Percentiles rank a stretch among this genome's conserved stretches.
phyloP scores from a whole-genome alignment of 2,888 invertebrate species.

The Ornithoptera priamus region DNA sequence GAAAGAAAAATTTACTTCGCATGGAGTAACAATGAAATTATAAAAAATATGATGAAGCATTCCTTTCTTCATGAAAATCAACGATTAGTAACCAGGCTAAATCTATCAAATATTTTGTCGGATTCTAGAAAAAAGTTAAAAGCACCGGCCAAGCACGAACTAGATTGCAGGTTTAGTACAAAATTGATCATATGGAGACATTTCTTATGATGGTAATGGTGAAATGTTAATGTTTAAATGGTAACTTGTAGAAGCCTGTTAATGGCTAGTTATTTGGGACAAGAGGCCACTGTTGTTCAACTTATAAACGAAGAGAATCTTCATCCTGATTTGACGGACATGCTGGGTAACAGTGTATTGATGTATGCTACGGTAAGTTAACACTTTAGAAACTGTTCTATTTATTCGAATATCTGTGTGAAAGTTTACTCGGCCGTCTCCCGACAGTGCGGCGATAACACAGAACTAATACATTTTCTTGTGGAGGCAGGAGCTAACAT shows the following conservation, averaged over 20 bases:
- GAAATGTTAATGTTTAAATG: neutral
- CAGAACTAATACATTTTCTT: conserved; percentile 60
- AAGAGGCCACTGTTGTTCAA: conserved; percentile 50
- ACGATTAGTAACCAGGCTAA: conserved; percentile 37
- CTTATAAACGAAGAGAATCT: conserved; percentile 61
- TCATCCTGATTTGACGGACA: conserved; percentile 73
- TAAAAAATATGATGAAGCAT: conserved; percentile 73
- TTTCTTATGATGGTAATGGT: too few relatives aligned
- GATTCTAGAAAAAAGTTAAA: conserved; percentile 55
- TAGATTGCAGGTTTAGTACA: conserved; percentile 52
- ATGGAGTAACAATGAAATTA: conserved; percentile 76
- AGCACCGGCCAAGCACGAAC: conserved; percentile 55
- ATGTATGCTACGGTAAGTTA: conserved; percentile 74
- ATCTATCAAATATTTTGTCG: conserved; percentile 47
- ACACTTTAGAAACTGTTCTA: neutral
- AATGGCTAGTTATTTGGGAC: conserved; percentile 63
- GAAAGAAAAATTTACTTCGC: conserved; percentile 46
- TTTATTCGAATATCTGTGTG: neutral
- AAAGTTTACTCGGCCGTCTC: neutral
- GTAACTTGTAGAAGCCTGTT: conserved; percentile 52
- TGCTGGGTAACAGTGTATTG: conserved; percentile 75
- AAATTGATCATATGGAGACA: too few relatives aligned
- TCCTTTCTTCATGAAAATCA: conserved; percentile 68
- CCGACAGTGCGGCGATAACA: conserved; percentile 57
- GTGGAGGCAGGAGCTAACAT: conserved; percentile 75